phyloP scores from a whole-genome alignment of 1,140 invertebrate genomes.

The Hetaerina americana region DNA sequence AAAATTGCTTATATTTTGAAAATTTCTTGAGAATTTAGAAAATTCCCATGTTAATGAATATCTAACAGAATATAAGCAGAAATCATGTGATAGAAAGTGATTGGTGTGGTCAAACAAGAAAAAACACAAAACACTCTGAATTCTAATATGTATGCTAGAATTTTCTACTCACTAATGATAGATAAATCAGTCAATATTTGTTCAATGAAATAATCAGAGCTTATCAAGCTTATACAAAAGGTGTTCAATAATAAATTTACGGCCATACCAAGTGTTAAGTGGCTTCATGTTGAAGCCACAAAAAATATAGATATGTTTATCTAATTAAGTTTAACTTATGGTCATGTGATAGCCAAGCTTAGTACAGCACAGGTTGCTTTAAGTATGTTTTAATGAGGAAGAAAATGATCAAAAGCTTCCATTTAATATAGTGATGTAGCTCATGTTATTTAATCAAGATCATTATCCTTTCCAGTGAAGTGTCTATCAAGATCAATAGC shows the following conservation, averaged over 20 bases:
- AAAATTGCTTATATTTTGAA: not conserved
- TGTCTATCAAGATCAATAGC: not conserved
- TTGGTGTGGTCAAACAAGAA: not conserved
- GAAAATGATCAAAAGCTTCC: not conserved
- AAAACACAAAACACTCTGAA: not conserved
- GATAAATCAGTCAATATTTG: not conserved
- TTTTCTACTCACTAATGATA: not conserved
- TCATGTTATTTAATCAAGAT: not conserved
- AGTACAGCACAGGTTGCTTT: not conserved
- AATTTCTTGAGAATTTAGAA: not conserved
- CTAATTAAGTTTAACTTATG: not conserved
- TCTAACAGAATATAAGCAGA: not conserved
- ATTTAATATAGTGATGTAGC: not conserved
- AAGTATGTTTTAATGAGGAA: not conserved
- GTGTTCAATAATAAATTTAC: not conserved
- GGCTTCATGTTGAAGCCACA: not conserved
- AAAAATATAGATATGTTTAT: not conserved
- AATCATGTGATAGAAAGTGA: not conserved
- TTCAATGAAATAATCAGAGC: not conserved
- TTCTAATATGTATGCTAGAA: not conserved
- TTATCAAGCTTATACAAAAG: not conserved
- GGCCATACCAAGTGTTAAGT: not conserved
- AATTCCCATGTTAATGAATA: not conserved
- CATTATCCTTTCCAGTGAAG: not conserved
- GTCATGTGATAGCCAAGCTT: not conserved